phyloP scores from a whole-genome alignment of 1,140 invertebrate species.

The Helicorthomorpha holstii region DNA sequence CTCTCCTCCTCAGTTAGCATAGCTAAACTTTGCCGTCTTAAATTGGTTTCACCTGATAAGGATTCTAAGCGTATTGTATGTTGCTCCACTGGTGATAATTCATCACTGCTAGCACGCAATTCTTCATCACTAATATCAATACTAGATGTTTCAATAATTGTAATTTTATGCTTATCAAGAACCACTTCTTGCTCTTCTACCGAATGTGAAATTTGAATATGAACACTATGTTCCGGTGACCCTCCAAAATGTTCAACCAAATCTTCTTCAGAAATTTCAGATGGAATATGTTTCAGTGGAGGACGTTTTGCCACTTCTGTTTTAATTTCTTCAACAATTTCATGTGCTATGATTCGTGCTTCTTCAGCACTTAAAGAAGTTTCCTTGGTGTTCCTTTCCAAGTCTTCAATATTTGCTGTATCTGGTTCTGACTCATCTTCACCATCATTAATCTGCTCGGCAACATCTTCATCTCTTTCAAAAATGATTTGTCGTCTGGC shows the following conservation, averaged over 20 bases:
- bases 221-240: slow-evolving; percentile 5
- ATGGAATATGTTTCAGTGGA: slow-evolving; percentile 13
- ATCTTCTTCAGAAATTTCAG: slow-evolving; percentile 17
- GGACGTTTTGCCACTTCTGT: slow-evolving; percentile 27
- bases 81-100: slow-evolving; percentile 44
- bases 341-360: slow-evolving; percentile 29
- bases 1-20: slow-evolving; percentile 8
- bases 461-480: slow-evolving; percentile 22
- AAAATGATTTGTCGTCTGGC: slow-evolving; percentile 18
- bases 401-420: not conserved
- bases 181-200: slow-evolving; percentile 24
- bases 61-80: slow-evolving; percentile 17
- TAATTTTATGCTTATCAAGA: slow-evolving; percentile 17
- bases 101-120: slow-evolving; percentile 40
- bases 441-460: slow-evolving; percentile 8
- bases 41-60: slow-evolving; percentile 15
- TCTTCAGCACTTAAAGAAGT: slow-evolving; percentile 21
- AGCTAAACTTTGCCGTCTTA: slow-evolving; percentile 3
- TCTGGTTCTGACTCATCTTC: slow-evolving; percentile 3
- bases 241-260: slow-evolving; percentile 12
- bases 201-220: slow-evolving; percentile 9
- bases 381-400: not conserved
- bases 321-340: slow-evolving; percentile 35
- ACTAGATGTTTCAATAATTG: slow-evolving; percentile 26
- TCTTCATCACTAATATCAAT: slow-evolving; percentile 52